phyloP scores from a whole-genome alignment of 2,113 vertebrate species.

The Carassius auratus region DNA sequence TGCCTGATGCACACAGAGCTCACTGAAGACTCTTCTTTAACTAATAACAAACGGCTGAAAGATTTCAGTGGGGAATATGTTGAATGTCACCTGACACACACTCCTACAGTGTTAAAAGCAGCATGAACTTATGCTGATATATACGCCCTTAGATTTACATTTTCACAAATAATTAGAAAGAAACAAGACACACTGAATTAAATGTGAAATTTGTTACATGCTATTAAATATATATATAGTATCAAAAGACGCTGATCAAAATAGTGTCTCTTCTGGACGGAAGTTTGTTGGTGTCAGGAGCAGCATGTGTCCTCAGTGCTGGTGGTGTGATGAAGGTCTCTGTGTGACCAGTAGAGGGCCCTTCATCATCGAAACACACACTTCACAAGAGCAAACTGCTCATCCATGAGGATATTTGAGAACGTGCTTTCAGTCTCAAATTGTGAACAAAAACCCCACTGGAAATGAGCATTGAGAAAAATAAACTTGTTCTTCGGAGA shows the following conservation, averaged over 20 bases:
- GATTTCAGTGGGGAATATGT: background rate
- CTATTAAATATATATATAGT: no score
- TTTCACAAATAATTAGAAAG: no score
- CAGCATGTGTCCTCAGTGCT: background rate
- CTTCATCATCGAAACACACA: conserved; percentile 53
- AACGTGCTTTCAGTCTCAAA: background rate
- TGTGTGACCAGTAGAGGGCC: conserved; percentile 62
- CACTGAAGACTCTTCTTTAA: background rate
- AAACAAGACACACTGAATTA: no score
- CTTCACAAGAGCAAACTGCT: conserved; percentile 2
- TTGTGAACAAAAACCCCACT: background rate
- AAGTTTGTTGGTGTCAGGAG: background rate
- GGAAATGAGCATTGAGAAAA: conserved; percentile 16
- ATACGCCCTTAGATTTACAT: no score
- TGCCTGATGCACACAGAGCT: background rate
- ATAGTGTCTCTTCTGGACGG: background rate
- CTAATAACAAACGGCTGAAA: background rate
- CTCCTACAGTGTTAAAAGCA: no score
- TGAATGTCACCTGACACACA: background rate
- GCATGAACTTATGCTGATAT: no score
- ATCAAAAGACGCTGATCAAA: background rate
- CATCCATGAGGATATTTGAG: conserved; percentile 18
- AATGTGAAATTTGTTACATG: background rate
- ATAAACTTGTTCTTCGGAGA: background rate
- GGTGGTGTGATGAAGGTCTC: conserved; percentile 39